phyloP scores from a whole-genome alignment of 2,113 vertebrate species.

The Actenoides lindsayi region DNA sequence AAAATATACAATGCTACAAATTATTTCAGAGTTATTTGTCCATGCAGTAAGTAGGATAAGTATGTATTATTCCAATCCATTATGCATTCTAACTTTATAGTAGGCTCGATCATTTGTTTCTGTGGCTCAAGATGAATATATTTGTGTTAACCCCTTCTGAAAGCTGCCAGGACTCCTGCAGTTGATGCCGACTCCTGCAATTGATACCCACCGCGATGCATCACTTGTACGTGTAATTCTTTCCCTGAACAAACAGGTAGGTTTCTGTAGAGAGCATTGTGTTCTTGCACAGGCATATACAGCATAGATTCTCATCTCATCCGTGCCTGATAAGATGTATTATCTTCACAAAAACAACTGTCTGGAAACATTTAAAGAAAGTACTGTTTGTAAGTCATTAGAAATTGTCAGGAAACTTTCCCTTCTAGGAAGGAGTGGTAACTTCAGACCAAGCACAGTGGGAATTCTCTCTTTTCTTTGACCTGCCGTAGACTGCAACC shows the following conservation, averaged over 20 bases:
- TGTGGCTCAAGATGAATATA: background rate
- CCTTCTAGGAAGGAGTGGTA: background rate
- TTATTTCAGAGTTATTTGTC: constrained; percentile 17
- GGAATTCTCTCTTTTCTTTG: background rate
- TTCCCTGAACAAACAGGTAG: constrained; percentile 28
- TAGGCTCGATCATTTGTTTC: background rate
- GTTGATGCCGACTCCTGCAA: background rate
- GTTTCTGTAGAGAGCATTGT: background rate
- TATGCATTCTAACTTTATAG: constrained; percentile 2
- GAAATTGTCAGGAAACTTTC: background rate
- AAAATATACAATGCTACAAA: background rate
- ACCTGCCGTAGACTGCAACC: background rate
- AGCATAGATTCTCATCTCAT: background rate
- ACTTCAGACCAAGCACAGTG: background rate
- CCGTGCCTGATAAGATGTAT: background rate
- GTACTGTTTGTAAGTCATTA: background rate
- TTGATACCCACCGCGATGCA: background rate
- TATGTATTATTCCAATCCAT: background rate
- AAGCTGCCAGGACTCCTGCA: constrained; percentile 48
- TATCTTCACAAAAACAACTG: background rate
- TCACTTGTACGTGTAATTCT: background rate
- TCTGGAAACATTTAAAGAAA: background rate
- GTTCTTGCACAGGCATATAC: background rate
- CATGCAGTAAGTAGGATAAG: background rate
- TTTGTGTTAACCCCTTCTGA: constrained; percentile 24